Percentiles rank a stretch among this genome's conserved stretches.
phyloP scores from a whole-genome alignment of 2,113 vertebrate genomes.

The Cyphomyrus discorhynchus region DNA sequence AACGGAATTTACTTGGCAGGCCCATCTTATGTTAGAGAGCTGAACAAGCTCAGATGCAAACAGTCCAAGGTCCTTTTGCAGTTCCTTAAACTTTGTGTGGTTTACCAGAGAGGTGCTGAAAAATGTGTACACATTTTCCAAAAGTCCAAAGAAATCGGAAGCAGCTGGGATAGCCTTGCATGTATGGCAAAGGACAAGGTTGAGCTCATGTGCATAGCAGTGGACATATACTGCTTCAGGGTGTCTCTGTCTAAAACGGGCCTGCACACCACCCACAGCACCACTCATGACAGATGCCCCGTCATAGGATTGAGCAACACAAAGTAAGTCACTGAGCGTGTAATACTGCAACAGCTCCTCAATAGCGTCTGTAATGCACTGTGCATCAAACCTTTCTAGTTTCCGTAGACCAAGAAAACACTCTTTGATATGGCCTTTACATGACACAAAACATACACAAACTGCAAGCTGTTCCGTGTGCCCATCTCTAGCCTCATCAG shows the following conservation, averaged over 20 bases:
- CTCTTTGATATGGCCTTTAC: too few relatives aligned
- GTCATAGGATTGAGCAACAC: conserved; percentile 25
- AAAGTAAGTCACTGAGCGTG: conserved; percentile 4
- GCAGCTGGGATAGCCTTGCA: conserved; percentile 20
- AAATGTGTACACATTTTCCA: conserved; percentile 6
- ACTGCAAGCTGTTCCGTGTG: too few relatives aligned
- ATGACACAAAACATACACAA: too few relatives aligned
- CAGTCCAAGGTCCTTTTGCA: conserved; percentile 19
- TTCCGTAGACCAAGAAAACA: too few relatives aligned
- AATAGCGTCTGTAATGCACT: conserved; percentile 20
- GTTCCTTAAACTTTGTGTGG: conserved; percentile 15
- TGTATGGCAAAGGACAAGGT: conserved; percentile 22
- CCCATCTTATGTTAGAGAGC: conserved; percentile 25
- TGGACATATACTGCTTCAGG: conserved; percentile 23
- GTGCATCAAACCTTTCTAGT: conserved; percentile 12
- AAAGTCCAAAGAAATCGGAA: neutral
- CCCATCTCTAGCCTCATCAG: too few relatives aligned
- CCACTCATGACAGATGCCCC: conserved; percentile 27
- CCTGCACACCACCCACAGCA: conserved; percentile 15
- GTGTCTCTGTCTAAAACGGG: conserved; percentile 4
- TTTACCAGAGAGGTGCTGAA: conserved; percentile 9
- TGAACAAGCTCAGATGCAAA: conserved; percentile 24
- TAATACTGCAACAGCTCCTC: neutral
- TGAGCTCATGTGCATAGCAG: conserved; percentile 24
- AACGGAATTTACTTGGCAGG: conserved; percentile 23